Evolutionary conservation across 2,113 vertebrate genomes (phyloP), one percentile per base, ranked within the genome.

Genomic region (Nothoprocta pentlandii): DNA sequence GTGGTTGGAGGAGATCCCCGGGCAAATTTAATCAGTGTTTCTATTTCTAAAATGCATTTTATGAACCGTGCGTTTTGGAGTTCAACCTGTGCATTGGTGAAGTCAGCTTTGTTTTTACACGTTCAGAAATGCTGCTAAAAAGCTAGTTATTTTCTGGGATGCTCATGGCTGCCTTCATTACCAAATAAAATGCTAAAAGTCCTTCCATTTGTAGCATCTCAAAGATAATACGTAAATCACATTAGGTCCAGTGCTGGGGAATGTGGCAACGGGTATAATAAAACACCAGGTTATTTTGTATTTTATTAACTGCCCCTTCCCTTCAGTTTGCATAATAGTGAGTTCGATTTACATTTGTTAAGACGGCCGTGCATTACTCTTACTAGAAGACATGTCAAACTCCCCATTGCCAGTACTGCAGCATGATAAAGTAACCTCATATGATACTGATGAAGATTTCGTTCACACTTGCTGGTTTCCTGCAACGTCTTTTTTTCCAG

Each of bases 401-500:
- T 84, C 92, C 82, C 79, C 82, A 2, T 91, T 78, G 79, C 44
- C 42, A 34, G 84, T 68, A 71, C 93, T 53, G 44, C 74, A 39
- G 84, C 81, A 25, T 97, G 98, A 97, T 97, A 81, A 92, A 98
- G 96, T 86, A 90, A 96, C 94, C 97, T 95, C 94, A 76, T 94
- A 85, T 80, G 90, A 93, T 80, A 95, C 96, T 95, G 97, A 97
- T 97, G 97, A 97, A 98, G 97, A 97, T 97, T 97, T 96, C 66
- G 82, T 97, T 98, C 98, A 95, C 97, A 98, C 97, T 97, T 46
- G 93, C 97, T 97, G 97, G 91, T 96, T 94, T 93, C 84, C 79
- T 94, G 96, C 96, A 92, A 89, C 90, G 91, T 92, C 97, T 95
- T 98, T 97, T 96, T 97, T 98, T 98, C 98, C 98, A 98, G 97